A percentile compares a stretch with the other conserved stretches of the same genome.
phyloP scores from a whole-genome alignment of 2,113 vertebrate species.

The Ophthalmolycus amberensis region DNA sequence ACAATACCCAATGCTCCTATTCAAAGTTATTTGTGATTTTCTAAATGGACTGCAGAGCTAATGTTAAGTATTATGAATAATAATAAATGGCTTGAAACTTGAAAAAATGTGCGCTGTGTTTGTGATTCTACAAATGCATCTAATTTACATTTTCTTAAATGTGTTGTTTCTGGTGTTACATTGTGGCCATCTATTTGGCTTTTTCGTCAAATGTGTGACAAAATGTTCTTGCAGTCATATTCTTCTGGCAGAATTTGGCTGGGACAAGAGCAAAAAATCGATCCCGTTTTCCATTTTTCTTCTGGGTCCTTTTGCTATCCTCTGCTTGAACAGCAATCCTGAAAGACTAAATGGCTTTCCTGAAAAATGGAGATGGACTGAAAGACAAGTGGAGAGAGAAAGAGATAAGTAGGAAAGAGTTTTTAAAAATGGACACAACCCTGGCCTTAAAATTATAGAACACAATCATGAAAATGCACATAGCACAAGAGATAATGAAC shows the following conservation, averaged over 20 bases:
- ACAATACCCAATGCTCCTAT: not conserved
- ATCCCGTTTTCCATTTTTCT: slow-evolving; percentile 12
- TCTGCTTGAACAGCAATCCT: slow-evolving; percentile 79
- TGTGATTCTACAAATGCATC: not conserved
- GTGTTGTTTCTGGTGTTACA: not conserved
- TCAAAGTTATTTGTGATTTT: slow-evolving; percentile 17
- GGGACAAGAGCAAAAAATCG: slow-evolving; percentile 11
- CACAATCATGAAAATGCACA: slow-evolving; percentile 56
- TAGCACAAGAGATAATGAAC: slow-evolving; percentile 49
- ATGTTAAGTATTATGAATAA: not conserved
- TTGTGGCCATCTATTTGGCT: slow-evolving; percentile 8
- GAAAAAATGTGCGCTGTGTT: not conserved
- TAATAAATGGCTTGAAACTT: slow-evolving; percentile 4
- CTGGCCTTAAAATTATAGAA: slow-evolving; percentile 46
- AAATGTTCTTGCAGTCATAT: slow-evolving; percentile 1
- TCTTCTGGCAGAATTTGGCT: not conserved
- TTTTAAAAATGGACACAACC: slow-evolving; percentile 27
- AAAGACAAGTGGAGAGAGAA: slow-evolving; percentile 8
- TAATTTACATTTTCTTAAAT: not conserved
- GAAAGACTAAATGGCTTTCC: slow-evolving; percentile 83
- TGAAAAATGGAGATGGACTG: slow-evolving; percentile 54
- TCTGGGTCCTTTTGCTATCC: slow-evolving; percentile 67
- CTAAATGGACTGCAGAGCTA: slow-evolving; percentile 1
- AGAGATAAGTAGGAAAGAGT: not conserved
- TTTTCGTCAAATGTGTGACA: slow-evolving; percentile 12